These are phyloP conservation scores for Ornithoptera priamus DNA, from an alignment of 2,888 invertebrate species.

Conservation along the genomic window DNA sequence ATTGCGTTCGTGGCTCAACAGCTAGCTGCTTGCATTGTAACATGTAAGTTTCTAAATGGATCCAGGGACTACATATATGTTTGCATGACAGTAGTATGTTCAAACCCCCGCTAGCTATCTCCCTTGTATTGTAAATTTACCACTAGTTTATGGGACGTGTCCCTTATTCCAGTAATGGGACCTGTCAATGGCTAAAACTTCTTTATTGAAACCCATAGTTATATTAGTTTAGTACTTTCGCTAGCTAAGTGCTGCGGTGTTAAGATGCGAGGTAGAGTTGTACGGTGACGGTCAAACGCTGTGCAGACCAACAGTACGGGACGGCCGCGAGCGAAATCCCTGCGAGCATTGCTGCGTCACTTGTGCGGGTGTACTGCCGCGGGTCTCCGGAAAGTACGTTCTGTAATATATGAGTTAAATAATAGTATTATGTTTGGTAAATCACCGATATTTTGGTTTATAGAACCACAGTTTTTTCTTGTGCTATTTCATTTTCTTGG, in stretches of 20 bases:
- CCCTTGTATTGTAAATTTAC: too few species aligned
- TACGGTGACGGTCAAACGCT: constrained; percentile 3
- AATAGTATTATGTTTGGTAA: too few species aligned
- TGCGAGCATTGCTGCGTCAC: constrained; percentile 81
- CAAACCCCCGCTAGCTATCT: too few species aligned
- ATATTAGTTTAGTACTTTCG: background rate
- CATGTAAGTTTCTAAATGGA: too few species aligned
- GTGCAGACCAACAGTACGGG: constrained; percentile 2
- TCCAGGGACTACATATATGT: too few species aligned
- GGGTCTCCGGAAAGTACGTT: constrained; percentile 87
- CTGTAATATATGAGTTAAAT: constrained; percentile 56
- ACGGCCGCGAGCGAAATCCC: constrained; percentile 80
- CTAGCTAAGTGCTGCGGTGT: background rate
- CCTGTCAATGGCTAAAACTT: background rate
- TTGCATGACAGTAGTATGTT: too few species aligned
- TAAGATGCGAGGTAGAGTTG: background rate
- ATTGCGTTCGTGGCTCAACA: too few species aligned
- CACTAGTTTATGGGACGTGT: too few species aligned
- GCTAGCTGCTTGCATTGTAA: too few species aligned
- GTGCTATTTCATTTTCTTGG: too few species aligned
- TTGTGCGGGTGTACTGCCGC: constrained; percentile 83
- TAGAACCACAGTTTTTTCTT: too few species aligned
- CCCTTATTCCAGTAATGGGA: background rate
- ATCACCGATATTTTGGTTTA: too few species aligned
- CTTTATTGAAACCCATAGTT: background rate